These are phyloP conservation scores for Dynastes tityus DNA, from an alignment of 2,888 invertebrate genomes.

Conservation along the genomic window DNA sequence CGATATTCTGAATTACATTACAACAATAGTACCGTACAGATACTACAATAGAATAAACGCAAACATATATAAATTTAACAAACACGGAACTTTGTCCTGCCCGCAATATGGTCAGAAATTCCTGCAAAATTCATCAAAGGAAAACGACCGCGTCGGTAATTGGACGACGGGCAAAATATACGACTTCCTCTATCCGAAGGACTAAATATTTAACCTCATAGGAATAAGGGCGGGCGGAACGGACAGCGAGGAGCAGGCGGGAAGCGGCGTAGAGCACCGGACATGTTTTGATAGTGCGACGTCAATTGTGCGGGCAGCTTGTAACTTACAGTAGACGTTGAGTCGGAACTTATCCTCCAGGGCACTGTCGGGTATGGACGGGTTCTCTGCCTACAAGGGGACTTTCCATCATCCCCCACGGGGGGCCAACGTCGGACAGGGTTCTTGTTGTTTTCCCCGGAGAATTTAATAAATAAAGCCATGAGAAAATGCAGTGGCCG, in stretches of 20 bases:
- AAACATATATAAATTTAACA: background rate
- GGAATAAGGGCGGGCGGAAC: slow-evolving; percentile 3
- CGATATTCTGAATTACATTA: too few relatives aligned
- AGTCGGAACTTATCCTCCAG: slow-evolving; percentile 91
- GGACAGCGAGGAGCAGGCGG: background rate
- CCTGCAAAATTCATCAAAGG: slow-evolving; percentile 25
- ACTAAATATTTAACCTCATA: slow-evolving; percentile 30
- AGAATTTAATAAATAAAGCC: slow-evolving; percentile 75
- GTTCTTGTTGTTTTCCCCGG: slow-evolving; percentile 86
- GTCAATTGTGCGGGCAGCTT: slow-evolving; percentile 16
- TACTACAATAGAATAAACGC: too few relatives aligned
- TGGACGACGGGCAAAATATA: slow-evolving; percentile 22
- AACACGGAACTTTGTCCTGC: background rate
- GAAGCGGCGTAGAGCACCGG: background rate
- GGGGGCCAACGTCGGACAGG: too few relatives aligned
- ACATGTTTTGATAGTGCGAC: slow-evolving; percentile 30
- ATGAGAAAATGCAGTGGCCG: slow-evolving; percentile 27
- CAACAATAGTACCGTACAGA: too few relatives aligned
- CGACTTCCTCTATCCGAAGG: background rate
- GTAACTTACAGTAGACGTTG: slow-evolving; percentile 88
- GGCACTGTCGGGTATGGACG: slow-evolving; percentile 85
- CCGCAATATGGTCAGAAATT: background rate
- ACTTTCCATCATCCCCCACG: slow-evolving; percentile 92
- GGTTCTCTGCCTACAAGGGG: slow-evolving; percentile 92
- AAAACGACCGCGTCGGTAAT: slow-evolving; percentile 21